phyloP scores from a whole-genome alignment of 2,888 invertebrate species.

The Agrochola litura region DNA sequence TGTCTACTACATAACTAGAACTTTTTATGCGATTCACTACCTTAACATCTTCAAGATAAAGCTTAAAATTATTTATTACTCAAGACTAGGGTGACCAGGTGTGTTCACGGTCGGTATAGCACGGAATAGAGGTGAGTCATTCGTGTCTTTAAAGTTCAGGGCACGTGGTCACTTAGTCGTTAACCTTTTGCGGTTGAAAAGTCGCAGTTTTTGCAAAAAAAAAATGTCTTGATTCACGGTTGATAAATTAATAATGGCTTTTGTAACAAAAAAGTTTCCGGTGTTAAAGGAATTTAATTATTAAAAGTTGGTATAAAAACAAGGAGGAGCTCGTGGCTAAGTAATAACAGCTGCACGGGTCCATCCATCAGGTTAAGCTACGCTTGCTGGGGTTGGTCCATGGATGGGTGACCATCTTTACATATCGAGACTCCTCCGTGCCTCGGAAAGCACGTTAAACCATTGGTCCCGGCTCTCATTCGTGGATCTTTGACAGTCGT shows the following conservation, averaged over 20 bases:
- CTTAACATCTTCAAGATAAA: neutral
- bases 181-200: conserved; percentile 73
- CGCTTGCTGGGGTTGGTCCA: too few species aligned
- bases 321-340: too few species aligned
- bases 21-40: conserved; percentile 14
- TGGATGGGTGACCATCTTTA: too few species aligned
- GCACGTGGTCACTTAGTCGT: conserved; percentile 80
- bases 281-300: conserved; percentile 7
- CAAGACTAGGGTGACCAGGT: conserved; percentile 78
- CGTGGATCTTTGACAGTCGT: too few species aligned
- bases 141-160: conserved; percentile 76
- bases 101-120: conserved; percentile 83
- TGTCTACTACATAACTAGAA: conserved; percentile 59
- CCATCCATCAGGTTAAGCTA: too few species aligned
- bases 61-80: conserved; percentile 21
- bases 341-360: too few species aligned
- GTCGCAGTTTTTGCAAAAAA: conserved; percentile 54
- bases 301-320: neutral
- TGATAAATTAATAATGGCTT: conserved; percentile 13
- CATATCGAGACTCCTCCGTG: too few species aligned
- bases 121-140: conserved; percentile 79
- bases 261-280: conserved; percentile 33
- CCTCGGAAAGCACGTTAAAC: too few species aligned
- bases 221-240: conserved; percentile 44
- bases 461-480: too few species aligned